Percentiles rank a stretch among this genome's conserved stretches.
Conservation (phyloP, 2,113 vertebrate genomes). For the Columba livia region DNA sequence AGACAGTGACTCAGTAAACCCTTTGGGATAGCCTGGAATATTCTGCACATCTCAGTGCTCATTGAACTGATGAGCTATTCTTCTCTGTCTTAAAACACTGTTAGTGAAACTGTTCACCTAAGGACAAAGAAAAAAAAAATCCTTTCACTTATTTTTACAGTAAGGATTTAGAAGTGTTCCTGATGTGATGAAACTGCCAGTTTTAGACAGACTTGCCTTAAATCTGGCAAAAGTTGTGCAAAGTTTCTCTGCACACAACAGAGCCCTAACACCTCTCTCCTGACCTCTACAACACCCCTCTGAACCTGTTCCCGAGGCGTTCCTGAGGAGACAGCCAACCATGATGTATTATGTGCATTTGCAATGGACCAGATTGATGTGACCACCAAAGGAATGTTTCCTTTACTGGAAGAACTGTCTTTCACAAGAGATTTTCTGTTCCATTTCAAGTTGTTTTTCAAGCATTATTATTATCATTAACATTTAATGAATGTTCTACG, state of each 20-base stretch:
- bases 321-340: neutral
- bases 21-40: neutral
- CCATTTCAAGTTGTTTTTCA: constrained; percentile 18
- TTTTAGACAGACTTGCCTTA: neutral
- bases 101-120: neutral
- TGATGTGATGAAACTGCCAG: neutral
- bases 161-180: neutral
- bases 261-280: neutral
- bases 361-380: neutral
- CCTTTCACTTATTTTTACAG: neutral
- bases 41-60: neutral
- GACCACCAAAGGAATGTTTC: constrained; percentile 36
- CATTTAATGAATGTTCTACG: constrained; percentile 10
- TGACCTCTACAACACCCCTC: neutral
- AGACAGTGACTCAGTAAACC: neutral
- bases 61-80: neutral
- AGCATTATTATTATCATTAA: neutral
- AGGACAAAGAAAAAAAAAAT: neutral
- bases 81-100: neutral
- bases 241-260: neutral
- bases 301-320: neutral
- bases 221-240: neutral
- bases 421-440: constrained; percentile 30
- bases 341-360: neutral
- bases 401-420: constrained; percentile 13